Base-by-base conservation (phyloP, 2,113 vertebrate species). In the Jaculus jaculus region DNA sequence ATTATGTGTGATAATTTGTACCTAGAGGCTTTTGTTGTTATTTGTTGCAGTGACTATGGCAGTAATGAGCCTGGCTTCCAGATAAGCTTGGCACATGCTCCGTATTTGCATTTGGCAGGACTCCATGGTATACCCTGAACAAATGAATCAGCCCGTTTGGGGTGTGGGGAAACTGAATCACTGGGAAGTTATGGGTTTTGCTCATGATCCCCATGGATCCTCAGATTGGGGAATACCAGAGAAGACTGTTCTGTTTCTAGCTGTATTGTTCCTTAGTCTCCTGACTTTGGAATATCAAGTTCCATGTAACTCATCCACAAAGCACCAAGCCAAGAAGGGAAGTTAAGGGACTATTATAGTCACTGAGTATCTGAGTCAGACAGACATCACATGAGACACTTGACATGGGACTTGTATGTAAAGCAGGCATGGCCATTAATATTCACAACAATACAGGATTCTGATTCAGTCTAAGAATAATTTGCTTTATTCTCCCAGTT, bases 1-100 rank as follows among this genome's bases (percentile, higher is more conserved):
- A 93, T 96, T 96, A 61, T 96, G 93, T 93, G 84, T 89, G 77
- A 72, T 97, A 95, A 96, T 96, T 95, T 94, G 95, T 37, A 95
- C 94, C 96, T 96, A 87, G 93, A 95, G 94, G 73, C 92, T 91
- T 87, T 91, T 95, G 90, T 95, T 95, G 89, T 96, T 95, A 73
- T 95, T 96, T 96, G 97, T 96, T 95, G 89, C 95, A 77, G 83
- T 90, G 93, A 79, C 91, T 93, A 42, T 81, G 77, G 86, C 91
- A 94, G 84, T 95, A 91, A 95, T 93, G 96, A 96, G 96, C 69
- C 94, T 54, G n/a, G 77, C 94, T 95, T 39, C 93, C 81, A 79
- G 90, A 87, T 71, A 82, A 95, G 84, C 90, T 94, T 95, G 90
- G 95, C 96, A 91, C 66, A 5, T 88, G 89, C 80, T 39, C 42